Evolutionary conservation across 1,140 invertebrate genomes (phyloP).

Genomic region (Drosophila dunni): DNA sequence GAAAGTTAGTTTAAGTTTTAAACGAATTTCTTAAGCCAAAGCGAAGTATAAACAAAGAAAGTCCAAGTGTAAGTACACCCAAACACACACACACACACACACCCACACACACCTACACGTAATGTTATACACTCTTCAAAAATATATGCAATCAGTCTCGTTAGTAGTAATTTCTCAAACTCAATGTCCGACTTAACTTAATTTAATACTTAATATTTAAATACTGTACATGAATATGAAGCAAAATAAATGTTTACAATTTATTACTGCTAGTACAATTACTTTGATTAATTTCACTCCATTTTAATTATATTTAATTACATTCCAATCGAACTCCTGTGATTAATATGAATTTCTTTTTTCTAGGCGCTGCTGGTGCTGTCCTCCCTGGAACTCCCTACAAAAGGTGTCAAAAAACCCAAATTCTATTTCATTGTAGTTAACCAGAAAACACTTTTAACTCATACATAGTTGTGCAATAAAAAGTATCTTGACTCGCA

Average conservation of each 20-base stretch:
- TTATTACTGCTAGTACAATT: constrained; percentile 16
- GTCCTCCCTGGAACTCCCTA: background rate
- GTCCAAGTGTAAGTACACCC: constrained; percentile 22
- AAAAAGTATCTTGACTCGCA: no score
- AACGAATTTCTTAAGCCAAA: constrained; percentile 47
- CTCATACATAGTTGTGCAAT: no score
- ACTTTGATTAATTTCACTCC: background rate
- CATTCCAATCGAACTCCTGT: background rate
- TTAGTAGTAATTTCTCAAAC: constrained; percentile 28
- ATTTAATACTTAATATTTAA: constrained; percentile 7
- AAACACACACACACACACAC: constrained; percentile 5
- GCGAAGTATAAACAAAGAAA: constrained; percentile 5
- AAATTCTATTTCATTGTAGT: no score
- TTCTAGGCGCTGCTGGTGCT: constrained; percentile 29
- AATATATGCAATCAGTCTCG: constrained; percentile 8
- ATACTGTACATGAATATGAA: constrained; percentile 53
- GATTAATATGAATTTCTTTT: constrained; percentile 57
- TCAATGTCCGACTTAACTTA: constrained; percentile 21
- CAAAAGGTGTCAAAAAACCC: no score
- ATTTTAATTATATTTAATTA: background rate
- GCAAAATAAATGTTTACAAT: constrained; percentile 76
- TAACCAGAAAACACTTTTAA: no score
- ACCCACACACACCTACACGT: constrained; percentile 7
- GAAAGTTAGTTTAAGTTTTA: constrained; percentile 39
- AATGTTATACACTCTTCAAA: constrained; percentile 9